Evolutionary conservation across 2,797 vertebrate species (phyloP).

Genomic region (Okamejei kenojei): DNA sequence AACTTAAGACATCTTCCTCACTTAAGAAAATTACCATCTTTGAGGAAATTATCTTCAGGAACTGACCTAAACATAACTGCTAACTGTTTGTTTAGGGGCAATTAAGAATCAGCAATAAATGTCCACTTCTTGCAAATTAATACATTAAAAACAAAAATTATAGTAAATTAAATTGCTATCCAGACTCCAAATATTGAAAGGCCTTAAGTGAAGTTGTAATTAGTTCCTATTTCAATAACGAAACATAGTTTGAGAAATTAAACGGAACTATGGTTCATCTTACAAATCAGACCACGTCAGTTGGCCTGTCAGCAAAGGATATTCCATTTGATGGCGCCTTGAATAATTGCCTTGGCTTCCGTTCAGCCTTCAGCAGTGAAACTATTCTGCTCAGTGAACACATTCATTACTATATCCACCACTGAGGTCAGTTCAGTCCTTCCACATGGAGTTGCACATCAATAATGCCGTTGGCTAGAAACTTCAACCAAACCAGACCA

Average conservation of each 20-base stretch:
- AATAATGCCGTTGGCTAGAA: not conserved
- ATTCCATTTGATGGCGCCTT: not conserved
- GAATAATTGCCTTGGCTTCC: not conserved
- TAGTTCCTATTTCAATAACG: not conserved
- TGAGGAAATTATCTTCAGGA: no score
- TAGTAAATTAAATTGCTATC: not conserved
- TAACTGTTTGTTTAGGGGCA: no score
- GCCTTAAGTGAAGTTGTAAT: not conserved
- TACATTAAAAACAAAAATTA: no score
- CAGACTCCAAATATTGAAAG: not conserved
- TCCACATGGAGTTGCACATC: not conserved
- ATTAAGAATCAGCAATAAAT: no score
- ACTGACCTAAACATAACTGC: no score
- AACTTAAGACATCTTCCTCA: no score
- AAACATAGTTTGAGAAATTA: conserved; percentile 8
- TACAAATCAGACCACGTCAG: not conserved
- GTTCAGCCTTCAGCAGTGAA: not conserved
- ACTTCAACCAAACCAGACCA: not conserved
- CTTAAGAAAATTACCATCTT: no score
- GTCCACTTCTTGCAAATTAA: no score
- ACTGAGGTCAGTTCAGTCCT: not conserved
- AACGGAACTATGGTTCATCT: not conserved
- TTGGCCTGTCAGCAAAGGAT: not conserved
- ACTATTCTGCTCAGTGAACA: not conserved
- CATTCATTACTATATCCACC: not conserved